These are phyloP conservation scores for Calephelis perditalis DNA, from an alignment of 2,888 invertebrate species.

Conservation along the genomic window DNA sequence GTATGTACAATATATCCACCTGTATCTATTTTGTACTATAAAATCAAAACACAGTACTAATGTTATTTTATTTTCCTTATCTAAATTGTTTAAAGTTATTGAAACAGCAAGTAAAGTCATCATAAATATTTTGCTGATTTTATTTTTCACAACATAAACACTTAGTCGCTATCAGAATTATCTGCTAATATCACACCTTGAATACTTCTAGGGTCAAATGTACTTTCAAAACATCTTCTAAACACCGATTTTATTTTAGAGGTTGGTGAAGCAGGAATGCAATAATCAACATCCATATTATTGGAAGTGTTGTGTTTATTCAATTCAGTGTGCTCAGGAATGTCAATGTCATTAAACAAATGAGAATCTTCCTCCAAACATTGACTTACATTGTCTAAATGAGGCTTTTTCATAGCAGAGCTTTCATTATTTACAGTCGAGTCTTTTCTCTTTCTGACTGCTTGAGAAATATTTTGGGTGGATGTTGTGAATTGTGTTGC, in stretches of 20 bases:
- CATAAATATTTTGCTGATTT: conserved; percentile 14
- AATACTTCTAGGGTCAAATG: conserved; percentile 81
- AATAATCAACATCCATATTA: conserved; percentile 53
- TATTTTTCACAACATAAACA: conserved; percentile 18
- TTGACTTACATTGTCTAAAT: conserved; percentile 44
- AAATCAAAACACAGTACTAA: conserved; percentile 72
- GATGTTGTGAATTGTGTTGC: conserved; percentile 49
- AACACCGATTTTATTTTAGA: conserved; percentile 82
- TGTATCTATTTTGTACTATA: conserved; percentile 76
- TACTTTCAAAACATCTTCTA: conserved; percentile 84
- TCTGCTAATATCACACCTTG: conserved; percentile 81
- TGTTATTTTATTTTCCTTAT: conserved; percentile 54
- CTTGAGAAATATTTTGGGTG: conserved; percentile 56
- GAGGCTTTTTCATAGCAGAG: conserved; percentile 55
- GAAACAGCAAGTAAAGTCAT: conserved; percentile 15
- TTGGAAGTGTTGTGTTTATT: conserved; percentile 30
- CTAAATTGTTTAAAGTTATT: conserved; percentile 20
- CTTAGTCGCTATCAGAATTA: conserved; percentile 82
- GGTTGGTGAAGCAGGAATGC: conserved; percentile 79
- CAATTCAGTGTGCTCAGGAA: conserved; percentile 45
- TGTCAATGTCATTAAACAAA: conserved; percentile 66
- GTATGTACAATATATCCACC: conserved; percentile 69
- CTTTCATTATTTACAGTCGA: conserved; percentile 33
- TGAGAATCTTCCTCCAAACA: conserved; percentile 70
- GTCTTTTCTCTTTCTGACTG: conserved; percentile 51